Evolutionary conservation across 2,797 vertebrate species (phyloP).

Genomic region (Avahi laniger): DNA sequence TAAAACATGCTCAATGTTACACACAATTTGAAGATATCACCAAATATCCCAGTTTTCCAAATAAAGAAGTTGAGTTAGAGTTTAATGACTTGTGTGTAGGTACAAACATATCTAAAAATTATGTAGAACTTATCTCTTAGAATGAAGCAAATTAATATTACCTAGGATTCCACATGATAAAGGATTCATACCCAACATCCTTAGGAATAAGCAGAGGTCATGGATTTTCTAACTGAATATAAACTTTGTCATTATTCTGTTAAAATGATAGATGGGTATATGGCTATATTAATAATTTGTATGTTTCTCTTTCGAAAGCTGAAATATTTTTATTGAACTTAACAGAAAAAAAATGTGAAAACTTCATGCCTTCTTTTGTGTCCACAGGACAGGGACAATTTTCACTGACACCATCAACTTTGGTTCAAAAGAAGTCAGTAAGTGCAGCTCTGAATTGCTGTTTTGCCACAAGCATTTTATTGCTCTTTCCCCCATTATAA

Average conservation of each 20-base stretch:
- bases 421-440: slow-evolving; percentile 56
- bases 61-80: background rate
- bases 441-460: slow-evolving; percentile 42
- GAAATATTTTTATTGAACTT: slow-evolving; percentile 21
- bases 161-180: background rate
- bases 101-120: background rate
- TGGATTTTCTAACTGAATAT: slow-evolving; percentile 5
- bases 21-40: background rate
- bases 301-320: background rate
- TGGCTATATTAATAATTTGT: background rate
- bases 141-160: background rate
- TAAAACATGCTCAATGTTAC: background rate
- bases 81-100: background rate
- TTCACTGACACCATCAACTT: slow-evolving; percentile 37
- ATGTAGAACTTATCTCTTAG: background rate
- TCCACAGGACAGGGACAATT: slow-evolving; percentile 19
- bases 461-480: slow-evolving; percentile 63
- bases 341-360: slow-evolving; percentile 13
- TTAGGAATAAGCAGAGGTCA: background rate
- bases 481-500: slow-evolving; percentile 63
- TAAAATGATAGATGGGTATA: background rate
- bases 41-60: background rate
- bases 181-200: background rate
- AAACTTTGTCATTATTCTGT: background rate
- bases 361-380: background rate